These are phyloP conservation scores for Idaea biselata DNA, from an alignment of 2,888 invertebrate species.

Conservation along the genomic window DNA sequence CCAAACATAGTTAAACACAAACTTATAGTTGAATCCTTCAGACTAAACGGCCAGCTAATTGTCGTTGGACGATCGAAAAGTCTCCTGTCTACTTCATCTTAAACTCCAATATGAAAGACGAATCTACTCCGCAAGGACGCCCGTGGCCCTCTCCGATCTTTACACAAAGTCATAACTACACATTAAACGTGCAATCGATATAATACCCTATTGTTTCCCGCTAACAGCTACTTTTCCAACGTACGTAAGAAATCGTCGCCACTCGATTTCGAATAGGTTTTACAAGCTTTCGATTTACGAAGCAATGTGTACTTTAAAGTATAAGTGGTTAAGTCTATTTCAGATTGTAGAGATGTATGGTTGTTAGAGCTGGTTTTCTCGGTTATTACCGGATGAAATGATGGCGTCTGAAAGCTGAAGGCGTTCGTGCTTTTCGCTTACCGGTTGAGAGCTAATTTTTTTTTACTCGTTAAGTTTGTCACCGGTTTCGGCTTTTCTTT, in stretches of 20 bases:
- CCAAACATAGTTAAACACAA: no score
- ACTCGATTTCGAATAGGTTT: conserved; percentile 30
- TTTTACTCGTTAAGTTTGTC: conserved; percentile 52
- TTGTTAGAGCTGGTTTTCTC: conserved; percentile 43
- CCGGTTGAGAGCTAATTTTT: conserved; percentile 49
- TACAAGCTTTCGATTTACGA: conserved; percentile 28
- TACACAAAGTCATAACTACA: conserved; percentile 43
- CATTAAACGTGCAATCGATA: conserved; percentile 40
- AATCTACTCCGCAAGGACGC: conserved; percentile 51
- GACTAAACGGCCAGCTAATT: no score
- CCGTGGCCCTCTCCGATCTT: conserved; percentile 33
- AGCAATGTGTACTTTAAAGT: conserved; percentile 54
- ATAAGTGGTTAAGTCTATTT: conserved; percentile 41
- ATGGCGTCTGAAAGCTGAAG: conserved; percentile 65
- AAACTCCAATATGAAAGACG: conserved; percentile 59
- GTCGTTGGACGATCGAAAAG: not conserved
- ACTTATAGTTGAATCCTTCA: no score
- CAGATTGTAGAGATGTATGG: conserved; percentile 37
- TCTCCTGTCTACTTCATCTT: conserved; percentile 28
- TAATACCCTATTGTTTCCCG: conserved; percentile 43
- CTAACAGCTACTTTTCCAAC: conserved; percentile 40
- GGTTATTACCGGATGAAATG: conserved; percentile 61
- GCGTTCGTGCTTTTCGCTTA: conserved; percentile 59
- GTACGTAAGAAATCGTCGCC: conserved; percentile 14
- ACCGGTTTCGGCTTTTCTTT: conserved; percentile 44